Conservation (phyloP, 1,140 invertebrate species). For the Diploscapter pachys region DNA sequence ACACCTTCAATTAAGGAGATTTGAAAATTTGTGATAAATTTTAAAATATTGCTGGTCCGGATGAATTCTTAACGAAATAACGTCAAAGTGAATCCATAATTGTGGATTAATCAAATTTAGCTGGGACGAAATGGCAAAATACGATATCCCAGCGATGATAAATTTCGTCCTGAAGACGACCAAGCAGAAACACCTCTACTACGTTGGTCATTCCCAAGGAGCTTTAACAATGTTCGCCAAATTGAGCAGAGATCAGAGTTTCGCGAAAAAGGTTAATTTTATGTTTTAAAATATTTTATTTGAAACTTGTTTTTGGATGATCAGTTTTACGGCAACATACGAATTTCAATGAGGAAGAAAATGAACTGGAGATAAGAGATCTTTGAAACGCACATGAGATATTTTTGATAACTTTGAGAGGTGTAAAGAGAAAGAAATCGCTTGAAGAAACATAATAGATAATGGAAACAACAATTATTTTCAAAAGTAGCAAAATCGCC, state of each 20-base stretch:
- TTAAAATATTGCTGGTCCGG: conserved; percentile 8
- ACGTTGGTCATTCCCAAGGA: conserved; percentile 41
- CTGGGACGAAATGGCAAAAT: conserved; percentile 69
- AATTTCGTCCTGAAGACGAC: conserved; percentile 67
- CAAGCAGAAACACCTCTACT: conserved; percentile 54
- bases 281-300: too few relatives aligned
- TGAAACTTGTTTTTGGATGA: too few relatives aligned
- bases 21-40: neutral
- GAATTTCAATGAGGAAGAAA: neutral
- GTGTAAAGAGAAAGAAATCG: neutral
- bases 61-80: neutral
- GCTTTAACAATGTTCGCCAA: conserved; percentile 61
- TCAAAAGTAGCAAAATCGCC: too few relatives aligned
- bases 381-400: neutral
- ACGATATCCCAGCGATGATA: conserved; percentile 70
- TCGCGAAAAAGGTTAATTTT: conserved; percentile 21
- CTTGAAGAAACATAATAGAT: too few relatives aligned
- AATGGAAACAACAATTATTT: too few relatives aligned
- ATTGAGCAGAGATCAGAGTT: conserved; percentile 47
- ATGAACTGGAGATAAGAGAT: too few relatives aligned
- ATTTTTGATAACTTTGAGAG: neutral
- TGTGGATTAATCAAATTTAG: conserved; percentile 44
- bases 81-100: too few relatives aligned
- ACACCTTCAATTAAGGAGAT: neutral
- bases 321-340: neutral